phyloP scores from a whole-genome alignment of 2,797 vertebrate genomes.

The Somateria mollissima region DNA sequence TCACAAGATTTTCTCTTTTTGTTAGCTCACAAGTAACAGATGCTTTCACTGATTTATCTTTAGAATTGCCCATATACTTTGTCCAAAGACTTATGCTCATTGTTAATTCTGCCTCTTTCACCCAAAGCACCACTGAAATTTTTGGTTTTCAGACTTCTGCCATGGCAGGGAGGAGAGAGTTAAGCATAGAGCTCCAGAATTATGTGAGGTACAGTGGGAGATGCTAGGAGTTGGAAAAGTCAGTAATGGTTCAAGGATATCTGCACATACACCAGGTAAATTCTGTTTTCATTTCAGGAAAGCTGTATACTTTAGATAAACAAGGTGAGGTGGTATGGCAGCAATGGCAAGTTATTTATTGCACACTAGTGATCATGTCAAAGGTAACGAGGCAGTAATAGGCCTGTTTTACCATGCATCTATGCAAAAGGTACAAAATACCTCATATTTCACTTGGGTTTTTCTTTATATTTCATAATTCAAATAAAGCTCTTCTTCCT shows the following conservation, averaged over 20 bases:
- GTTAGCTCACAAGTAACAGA: neutral
- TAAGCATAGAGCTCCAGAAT: neutral
- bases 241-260: neutral
- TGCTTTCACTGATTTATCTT: neutral
- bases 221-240: neutral
- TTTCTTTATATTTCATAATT: neutral
- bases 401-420: neutral
- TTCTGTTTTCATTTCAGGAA: neutral
- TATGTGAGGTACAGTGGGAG: neutral
- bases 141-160: neutral
- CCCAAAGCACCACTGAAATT: neutral
- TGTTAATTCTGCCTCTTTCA: neutral
- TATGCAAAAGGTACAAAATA: neutral
- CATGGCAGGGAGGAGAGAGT: neutral
- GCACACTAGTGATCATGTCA: neutral
- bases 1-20: neutral
- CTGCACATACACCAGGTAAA: neutral
- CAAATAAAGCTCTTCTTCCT: neutral
- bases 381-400: neutral
- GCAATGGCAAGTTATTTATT: neutral
- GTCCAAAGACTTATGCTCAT: neutral
- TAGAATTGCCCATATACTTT: neutral
- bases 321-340: neutral
- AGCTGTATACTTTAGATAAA: neutral
- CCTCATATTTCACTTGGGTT: neutral